phyloP scores from a whole-genome alignment of 1,140 invertebrate genomes.

The Tribolium madens region DNA sequence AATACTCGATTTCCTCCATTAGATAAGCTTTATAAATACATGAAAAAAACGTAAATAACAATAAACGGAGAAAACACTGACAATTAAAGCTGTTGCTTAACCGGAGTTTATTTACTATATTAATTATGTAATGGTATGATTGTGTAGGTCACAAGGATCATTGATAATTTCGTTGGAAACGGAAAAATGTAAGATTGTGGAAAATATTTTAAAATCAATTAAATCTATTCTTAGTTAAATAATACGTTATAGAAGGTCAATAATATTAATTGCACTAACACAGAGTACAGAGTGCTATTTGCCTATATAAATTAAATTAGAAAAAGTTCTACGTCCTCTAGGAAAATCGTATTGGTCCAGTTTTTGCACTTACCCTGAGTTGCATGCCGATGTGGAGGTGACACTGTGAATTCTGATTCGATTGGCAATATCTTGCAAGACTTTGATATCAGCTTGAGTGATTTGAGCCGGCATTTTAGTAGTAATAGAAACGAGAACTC shows the following conservation, averaged over 20 bases:
- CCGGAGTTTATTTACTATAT: not conserved
- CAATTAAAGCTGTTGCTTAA: not conserved
- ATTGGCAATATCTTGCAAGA: slow-evolving; percentile 90
- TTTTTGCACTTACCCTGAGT: slow-evolving; percentile 95
- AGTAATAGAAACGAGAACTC: slow-evolving; percentile 9
- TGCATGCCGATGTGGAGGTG: slow-evolving; percentile 87
- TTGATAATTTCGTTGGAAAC: not conserved
- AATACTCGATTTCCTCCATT: not conserved
- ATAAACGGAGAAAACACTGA: not conserved
- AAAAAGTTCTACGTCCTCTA: not conserved
- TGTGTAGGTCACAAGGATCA: not conserved
- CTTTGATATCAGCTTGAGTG: slow-evolving; percentile 68
- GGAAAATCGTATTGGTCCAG: no score
- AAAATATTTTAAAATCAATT: no score
- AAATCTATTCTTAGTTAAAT: not conserved
- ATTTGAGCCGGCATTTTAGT: slow-evolving; percentile 54
- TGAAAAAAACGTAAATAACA: not conserved
- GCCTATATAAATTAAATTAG: not conserved
- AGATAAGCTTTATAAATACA: not conserved
- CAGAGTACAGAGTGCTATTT: not conserved
- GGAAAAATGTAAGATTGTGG: not conserved
- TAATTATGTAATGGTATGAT: not conserved
- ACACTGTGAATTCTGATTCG: slow-evolving; percentile 91
- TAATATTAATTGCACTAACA: not conserved
- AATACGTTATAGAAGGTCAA: not conserved